phyloP scores from a whole-genome alignment of 2,113 vertebrate genomes.

The Mustelus asterias region DNA sequence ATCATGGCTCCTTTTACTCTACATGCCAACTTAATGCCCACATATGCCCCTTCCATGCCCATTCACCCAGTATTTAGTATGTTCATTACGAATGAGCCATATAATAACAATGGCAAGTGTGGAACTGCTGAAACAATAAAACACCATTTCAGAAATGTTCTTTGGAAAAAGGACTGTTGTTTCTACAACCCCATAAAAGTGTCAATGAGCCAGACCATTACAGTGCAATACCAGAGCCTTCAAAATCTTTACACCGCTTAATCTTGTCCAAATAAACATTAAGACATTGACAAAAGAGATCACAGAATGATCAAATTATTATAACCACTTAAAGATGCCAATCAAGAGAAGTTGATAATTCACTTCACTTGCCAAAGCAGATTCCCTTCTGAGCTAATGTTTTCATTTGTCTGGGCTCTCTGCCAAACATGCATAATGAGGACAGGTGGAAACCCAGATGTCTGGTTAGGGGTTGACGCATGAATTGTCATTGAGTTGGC shows the following conservation, averaged over 20 bases:
- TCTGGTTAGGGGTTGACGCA: no score
- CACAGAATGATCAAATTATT: background rate
- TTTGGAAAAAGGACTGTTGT: no score
- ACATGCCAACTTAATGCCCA: background rate
- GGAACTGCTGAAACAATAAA: no score
- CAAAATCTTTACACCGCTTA: no score
- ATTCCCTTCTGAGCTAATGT: background rate
- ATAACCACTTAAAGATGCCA: background rate
- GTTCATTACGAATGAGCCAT: no score
- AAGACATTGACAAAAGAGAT: background rate
- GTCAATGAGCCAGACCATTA: no score
- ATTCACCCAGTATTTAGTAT: no score
- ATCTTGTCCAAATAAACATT: no score
- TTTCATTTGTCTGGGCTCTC: background rate
- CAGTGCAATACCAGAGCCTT: no score
- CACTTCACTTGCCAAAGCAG: background rate
- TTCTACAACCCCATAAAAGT: no score
- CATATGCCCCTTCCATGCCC: background rate
- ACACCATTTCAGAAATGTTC: no score
- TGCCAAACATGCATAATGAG: background rate
- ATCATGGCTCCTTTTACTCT: background rate
- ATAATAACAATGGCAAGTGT: no score
- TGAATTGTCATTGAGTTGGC: background rate
- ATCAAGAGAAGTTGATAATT: background rate
- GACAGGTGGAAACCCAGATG: background rate